Evolutionary conservation across 2,113 vertebrate genomes (phyloP).

Genomic region (Myotis lucifugus): DNA sequence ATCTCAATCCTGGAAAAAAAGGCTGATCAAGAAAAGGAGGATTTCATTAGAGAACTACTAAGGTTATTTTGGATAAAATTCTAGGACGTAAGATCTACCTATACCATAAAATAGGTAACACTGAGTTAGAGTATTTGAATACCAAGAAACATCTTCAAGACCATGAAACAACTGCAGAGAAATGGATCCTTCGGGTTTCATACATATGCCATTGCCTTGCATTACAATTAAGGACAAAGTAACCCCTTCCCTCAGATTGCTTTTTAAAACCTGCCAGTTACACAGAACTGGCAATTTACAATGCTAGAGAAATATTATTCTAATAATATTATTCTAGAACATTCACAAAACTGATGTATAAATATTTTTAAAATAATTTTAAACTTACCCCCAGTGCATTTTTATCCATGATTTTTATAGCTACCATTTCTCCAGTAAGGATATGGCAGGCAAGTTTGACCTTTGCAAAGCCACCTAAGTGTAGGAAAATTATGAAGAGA

Average conservation of each 20-base stretch:
- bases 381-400: constrained; percentile 92
- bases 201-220: background rate
- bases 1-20: background rate
- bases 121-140: background rate
- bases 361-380: constrained; percentile 30
- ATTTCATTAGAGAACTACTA: background rate
- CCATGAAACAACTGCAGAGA: background rate
- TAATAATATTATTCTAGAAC: constrained; percentile 25
- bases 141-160: background rate
- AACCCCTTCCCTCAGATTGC: background rate
- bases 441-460: constrained; percentile 94
- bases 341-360: constrained; percentile 30
- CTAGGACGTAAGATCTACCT: background rate
- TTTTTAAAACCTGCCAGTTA: constrained; percentile 16
- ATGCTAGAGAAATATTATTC: background rate
- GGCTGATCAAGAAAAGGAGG: background rate
- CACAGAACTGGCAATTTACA: background rate
- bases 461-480: constrained; percentile 95
- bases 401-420: constrained; percentile 98
- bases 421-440: constrained; percentile 94
- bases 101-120: background rate
- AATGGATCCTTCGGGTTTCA: background rate
- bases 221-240: constrained; percentile 8
- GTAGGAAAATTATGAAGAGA: constrained; percentile 43
- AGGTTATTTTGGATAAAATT: background rate